phyloP scores from a whole-genome alignment of 2,113 vertebrate genomes.

The Laterallus jamaicensis region DNA sequence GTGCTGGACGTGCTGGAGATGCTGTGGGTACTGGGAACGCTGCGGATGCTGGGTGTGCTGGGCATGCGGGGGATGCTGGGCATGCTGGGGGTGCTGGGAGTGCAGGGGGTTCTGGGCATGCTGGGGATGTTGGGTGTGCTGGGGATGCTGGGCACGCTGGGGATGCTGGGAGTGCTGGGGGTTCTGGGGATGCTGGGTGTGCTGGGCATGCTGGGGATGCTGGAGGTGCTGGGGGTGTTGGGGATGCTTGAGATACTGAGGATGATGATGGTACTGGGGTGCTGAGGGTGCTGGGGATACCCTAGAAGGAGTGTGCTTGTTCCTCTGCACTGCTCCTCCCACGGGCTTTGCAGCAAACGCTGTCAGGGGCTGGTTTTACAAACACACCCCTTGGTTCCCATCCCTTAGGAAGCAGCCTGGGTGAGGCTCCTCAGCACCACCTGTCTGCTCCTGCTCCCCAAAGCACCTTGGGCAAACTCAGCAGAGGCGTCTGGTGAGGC shows the following conservation, averaged over 20 bases:
- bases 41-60: background rate
- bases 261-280: too few species aligned
- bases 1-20: background rate
- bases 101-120: too few species aligned
- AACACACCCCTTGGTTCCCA: conserved; percentile 71
- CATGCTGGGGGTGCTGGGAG: background rate
- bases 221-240: too few species aligned
- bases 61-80: background rate
- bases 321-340: background rate
- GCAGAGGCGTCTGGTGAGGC: background rate
- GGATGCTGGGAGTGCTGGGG: background rate
- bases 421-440: conserved; percentile 13
- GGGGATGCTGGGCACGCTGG: background rate
- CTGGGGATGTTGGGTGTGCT: background rate
- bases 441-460: background rate
- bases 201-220: accelerated
- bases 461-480: background rate
- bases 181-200: too few species aligned
- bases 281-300: too few species aligned
- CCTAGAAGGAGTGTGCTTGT: background rate
- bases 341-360: background rate
- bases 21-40: background rate
- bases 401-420: conserved; percentile 76
- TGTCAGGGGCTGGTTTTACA: background rate
- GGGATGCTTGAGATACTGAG: background rate